phyloP scores from a whole-genome alignment of 37 sponge, comb jelly and placozoan species.

The Beroe ovata region DNA sequence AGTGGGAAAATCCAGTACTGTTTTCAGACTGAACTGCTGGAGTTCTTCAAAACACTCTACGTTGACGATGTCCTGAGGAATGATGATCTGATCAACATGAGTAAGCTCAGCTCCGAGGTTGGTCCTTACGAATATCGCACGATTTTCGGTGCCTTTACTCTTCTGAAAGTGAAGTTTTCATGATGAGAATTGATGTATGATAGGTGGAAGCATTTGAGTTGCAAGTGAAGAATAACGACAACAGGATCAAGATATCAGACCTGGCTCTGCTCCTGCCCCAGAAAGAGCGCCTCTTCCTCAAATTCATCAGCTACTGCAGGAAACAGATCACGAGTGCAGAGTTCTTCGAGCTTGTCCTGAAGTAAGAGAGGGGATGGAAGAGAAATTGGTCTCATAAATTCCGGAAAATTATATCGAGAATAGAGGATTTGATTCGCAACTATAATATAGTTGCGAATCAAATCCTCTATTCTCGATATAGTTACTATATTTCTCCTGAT shows the following conservation, averaged over 20 bases:
- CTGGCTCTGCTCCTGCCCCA: slow-evolving; percentile 56
- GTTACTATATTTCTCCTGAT: too few relatives aligned
- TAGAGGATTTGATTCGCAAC: too few relatives aligned
- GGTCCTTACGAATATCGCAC: too few relatives aligned
- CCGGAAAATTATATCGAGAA: too few relatives aligned
- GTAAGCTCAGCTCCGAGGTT: slow-evolving; percentile 59
- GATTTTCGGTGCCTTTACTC: too few relatives aligned
- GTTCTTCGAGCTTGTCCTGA: slow-evolving; percentile 44
- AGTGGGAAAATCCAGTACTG: too few relatives aligned
- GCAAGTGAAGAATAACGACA: slow-evolving; percentile 57
- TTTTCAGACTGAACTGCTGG: slow-evolving; percentile 57
- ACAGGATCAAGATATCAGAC: slow-evolving; percentile 62
- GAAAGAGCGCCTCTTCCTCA: slow-evolving; percentile 43
- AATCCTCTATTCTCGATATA: too few relatives aligned
- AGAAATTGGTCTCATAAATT: too few relatives aligned
- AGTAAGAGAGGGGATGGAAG: too few relatives aligned
- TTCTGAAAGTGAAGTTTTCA: neutral
- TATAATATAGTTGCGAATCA: too few relatives aligned
- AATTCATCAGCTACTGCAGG: slow-evolving; percentile 60
- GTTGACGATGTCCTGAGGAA: slow-evolving; percentile 58
- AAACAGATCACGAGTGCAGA: slow-evolving; percentile 54
- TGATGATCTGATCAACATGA: slow-evolving; percentile 50
- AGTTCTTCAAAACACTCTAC: slow-evolving; percentile 58
- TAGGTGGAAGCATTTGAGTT: slow-evolving; percentile 66
- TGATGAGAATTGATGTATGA: too few relatives aligned